Base-by-base conservation (phyloP, 2,797 vertebrate genomes). In the Taeniopygia guttata region DNA sequence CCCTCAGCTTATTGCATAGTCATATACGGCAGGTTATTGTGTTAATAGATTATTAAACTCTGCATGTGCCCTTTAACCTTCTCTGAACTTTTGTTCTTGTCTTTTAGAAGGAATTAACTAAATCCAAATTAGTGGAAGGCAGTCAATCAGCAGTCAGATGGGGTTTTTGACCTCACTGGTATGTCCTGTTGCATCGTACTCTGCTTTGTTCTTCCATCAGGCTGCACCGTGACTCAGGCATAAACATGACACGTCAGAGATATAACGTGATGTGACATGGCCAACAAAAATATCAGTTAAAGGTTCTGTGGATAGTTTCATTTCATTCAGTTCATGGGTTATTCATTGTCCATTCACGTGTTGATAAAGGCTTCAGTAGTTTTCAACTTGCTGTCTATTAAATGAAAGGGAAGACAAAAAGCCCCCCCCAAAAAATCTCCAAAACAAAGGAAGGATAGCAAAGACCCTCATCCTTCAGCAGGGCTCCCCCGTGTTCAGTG, bases 201-300 rank as follows among this genome's bases (percentile, higher is more conserved):
- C 18, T 55, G 55, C 76, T 95, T 90, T 94, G 90, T 93, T 88
- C 82, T 89, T 96, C 72, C 75, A 75, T 92, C 90, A 91, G 68
- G 54, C 74, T 87, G 42, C 55, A 90, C 85, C 45, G 6, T 96
- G 88, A 97, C 85, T 94, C 90, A 84, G 85, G 84, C 85, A 82
- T 51, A 80, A 91, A 69, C 22, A 11, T 52, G 90, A 93, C 84
- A 82, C 16, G 3, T 79, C 93, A 90, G 93, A 96, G 97, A 77
- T 84, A 22, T 76, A 88, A 95, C 22, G 4, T 66, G 85, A 90
- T 75, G 64, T 92, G 93, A 95, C 91, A 89, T 1, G 10, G 73
- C 90, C 91, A 89, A 88, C 87, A 95, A 92, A 72, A 93, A 89
- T 89, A 95, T 46, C 74, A 89, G 68, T 83, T 62, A 49, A 78